phyloP scores from a whole-genome alignment of 2,113 vertebrate species.

The Meriones unguiculatus region DNA sequence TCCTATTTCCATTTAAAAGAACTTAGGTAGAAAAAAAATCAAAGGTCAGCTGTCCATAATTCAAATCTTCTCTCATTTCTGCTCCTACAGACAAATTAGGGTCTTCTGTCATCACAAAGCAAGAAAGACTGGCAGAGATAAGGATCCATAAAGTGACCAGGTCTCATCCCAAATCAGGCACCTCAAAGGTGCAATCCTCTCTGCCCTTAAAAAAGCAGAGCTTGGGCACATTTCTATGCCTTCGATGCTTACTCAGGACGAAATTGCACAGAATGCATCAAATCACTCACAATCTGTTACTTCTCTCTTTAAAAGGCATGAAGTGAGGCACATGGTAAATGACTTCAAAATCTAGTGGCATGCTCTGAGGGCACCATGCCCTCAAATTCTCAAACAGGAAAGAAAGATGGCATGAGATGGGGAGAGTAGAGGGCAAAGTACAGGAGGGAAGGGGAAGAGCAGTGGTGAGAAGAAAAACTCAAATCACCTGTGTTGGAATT shows the following conservation, averaged over 20 bases:
- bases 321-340: constrained; percentile 16
- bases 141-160: not conserved
- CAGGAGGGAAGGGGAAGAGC: too few species aligned
- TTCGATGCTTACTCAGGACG: constrained; percentile 33
- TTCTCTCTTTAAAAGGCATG: constrained; percentile 37
- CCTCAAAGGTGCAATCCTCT: not conserved
- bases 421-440: too few species aligned
- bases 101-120: constrained; percentile 43
- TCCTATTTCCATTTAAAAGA: constrained; percentile 56
- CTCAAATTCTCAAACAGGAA: not conserved
- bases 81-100: constrained; percentile 45
- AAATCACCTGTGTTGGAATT: not conserved
- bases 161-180: not conserved
- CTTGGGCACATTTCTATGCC: not conserved
- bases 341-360: not conserved
- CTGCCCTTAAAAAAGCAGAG: not conserved
- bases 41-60: constrained; percentile 70
- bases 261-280: not conserved
- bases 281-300: constrained; percentile 42
- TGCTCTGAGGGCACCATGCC: not conserved
- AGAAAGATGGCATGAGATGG: not conserved
- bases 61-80: constrained; percentile 46
- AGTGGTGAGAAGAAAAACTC: too few species aligned
- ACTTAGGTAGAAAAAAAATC: constrained; percentile 34
- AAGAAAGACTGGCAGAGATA: constrained; percentile 22